Conservation (phyloP, 2,888 invertebrate species). For the Pristionchus mayeri region DNA sequence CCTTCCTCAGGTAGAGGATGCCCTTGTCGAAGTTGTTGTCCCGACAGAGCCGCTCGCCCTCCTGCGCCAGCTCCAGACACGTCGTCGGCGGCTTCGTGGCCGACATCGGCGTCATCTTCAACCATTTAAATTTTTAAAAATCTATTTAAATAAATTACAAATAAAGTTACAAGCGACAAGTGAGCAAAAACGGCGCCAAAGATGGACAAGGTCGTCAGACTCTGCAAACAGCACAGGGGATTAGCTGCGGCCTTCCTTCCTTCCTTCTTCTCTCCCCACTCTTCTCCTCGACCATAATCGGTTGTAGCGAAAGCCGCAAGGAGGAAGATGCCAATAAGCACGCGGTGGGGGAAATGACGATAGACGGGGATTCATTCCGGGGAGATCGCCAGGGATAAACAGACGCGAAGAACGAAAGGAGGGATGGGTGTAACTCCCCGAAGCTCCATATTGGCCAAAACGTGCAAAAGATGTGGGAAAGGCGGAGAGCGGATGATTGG, state of each 20-base stretch:
- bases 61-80: conserved; percentile 48
- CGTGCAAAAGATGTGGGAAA: background rate
- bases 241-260: background rate
- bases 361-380: conserved; percentile 11
- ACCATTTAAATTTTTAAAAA: background rate
- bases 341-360: background rate
- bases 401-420: background rate
- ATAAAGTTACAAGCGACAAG: too few relatives aligned
- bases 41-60: conserved; percentile 42
- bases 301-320: background rate
- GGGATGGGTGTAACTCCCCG: background rate
- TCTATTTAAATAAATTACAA: background rate
- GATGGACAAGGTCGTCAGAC: too few relatives aligned
- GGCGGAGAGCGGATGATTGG: background rate
- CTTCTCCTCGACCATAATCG: background rate
- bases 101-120: conserved; percentile 35
- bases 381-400: background rate
- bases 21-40: conserved; percentile 47
- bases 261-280: background rate
- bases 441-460: background rate
- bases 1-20: conserved; percentile 52
- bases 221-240: background rate
- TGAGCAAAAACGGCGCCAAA: too few relatives aligned
- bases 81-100: conserved; percentile 14
- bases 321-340: conserved; percentile 10